phyloP scores from a whole-genome alignment of 2,113 vertebrate species.

The Thunnus thynnus region DNA sequence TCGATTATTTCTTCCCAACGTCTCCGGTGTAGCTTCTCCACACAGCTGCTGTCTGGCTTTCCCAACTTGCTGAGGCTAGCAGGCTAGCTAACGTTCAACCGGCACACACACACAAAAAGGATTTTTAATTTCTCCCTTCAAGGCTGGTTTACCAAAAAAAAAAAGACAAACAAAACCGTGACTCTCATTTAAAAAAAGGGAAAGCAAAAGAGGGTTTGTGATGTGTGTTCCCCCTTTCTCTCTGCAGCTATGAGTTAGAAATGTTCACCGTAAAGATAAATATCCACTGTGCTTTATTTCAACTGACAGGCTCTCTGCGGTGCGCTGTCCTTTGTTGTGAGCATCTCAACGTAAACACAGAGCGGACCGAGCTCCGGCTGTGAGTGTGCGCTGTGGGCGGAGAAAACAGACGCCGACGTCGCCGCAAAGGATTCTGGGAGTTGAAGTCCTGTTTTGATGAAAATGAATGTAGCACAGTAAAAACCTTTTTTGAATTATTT shows the following conservation, averaged over 20 bases:
- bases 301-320: constrained; percentile 59
- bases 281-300: constrained; percentile 37
- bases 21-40: constrained; percentile 35
- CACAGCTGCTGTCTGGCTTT: constrained; percentile 30
- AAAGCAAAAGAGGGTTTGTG: background rate
- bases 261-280: constrained; percentile 2
- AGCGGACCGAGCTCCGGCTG: constrained; percentile 29
- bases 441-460: constrained; percentile 21
- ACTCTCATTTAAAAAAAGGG: constrained; percentile 1
- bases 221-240: background rate
- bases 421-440: constrained; percentile 60
- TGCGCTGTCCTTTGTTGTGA: constrained; percentile 78
- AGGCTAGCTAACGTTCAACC: constrained; percentile 66
- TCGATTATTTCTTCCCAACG: constrained; percentile 46
- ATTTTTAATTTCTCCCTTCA: constrained; percentile 48
- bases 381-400: constrained; percentile 49
- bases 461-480: too few species aligned
- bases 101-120: constrained; percentile 30
- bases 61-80: constrained; percentile 70
- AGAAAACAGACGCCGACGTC: constrained; percentile 22
- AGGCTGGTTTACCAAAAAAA: background rate
- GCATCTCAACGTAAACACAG: constrained; percentile 81
- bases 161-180: constrained; percentile 1
- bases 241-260: constrained; percentile 8
- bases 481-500: too few species aligned